Percentiles rank a stretch among this genome's conserved stretches.
Evolutionary conservation across 2,113 vertebrate species (phyloP).

Genomic region (Aramus guarauna): DNA sequence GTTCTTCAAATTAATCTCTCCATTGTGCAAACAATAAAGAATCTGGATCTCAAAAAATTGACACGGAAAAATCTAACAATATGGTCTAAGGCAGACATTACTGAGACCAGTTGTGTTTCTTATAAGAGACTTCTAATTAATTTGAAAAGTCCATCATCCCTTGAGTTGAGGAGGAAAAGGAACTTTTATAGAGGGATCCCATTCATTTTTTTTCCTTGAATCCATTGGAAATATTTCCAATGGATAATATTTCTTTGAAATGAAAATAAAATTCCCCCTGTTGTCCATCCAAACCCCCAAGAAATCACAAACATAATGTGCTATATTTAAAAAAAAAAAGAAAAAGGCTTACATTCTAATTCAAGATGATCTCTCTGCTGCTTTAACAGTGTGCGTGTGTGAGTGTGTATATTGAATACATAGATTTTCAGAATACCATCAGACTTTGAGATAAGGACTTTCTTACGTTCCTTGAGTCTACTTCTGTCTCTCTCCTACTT

Average conservation of each 20-base stretch:
- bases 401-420: background rate
- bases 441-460: constrained; percentile 70
- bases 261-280: background rate
- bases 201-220: background rate
- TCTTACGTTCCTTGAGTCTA: background rate
- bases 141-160: background rate
- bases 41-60: background rate
- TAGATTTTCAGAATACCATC: constrained; percentile 36
- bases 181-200: background rate
- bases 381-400: background rate
- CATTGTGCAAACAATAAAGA: background rate
- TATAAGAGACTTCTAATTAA: background rate
- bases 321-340: background rate
- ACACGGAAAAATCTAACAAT: background rate
- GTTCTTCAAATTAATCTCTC: background rate
- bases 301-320: background rate
- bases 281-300: background rate
- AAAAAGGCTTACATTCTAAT: background rate
- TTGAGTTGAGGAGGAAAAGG: background rate
- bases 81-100: background rate
- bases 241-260: background rate
- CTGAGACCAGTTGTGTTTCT: background rate
- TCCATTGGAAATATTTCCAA: background rate
- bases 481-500: constrained; percentile 35
- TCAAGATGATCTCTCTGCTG: background rate